Base-by-base conservation (phyloP, 2,113 vertebrate species). In the Nematolebias whitei region DNA sequence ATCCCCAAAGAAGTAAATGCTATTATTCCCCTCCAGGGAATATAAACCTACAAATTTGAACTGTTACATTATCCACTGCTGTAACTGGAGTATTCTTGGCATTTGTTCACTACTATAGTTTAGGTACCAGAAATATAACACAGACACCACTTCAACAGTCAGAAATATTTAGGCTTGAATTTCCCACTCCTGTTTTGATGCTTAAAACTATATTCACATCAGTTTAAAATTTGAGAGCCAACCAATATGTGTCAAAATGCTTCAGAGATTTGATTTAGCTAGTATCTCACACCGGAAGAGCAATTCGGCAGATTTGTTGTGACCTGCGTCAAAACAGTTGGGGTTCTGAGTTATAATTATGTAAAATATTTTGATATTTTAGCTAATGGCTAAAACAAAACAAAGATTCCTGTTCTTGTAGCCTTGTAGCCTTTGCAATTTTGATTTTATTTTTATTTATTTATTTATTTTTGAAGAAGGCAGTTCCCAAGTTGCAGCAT, bases 1-100 rank as follows among this genome's bases (percentile, higher is more conserved):
- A 63, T 62, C 32, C 52, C 50, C 9, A n/a, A 66, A 74, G 56
- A 68, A 77, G 75, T 54, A 68, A 52, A 60, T 44, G 24, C 43
- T 65, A 65, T 68, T 51, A 69, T 58, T 61, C 40, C 22, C 39
- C 67, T 43, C 45, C 12, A 38, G 50, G 52, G 55, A 75, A 56
- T 29, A 35, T n/a, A 7, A 58, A 44, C 55, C 61, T 50, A 13
- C 20, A 70, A 41, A 57, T 53, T 24, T 54, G 24, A 26, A 20
- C 15, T 20, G 56, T 43, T 58, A 6, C 9, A 49, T 48, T 51
- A 59, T 63, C 41, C 51, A 41, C 20, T 76, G n/a, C 44, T 56
- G 35, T 68, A 4, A 68, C 40, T 29, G 59, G 22, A 57, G 16
- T 54, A 29, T 22, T 70, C 55, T 8, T 12, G 7, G 11, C 47